Evolutionary conservation across 2,113 vertebrate genomes (phyloP), one percentile per base, ranked within the genome.

Genomic region (Lepus timidus): DNA sequence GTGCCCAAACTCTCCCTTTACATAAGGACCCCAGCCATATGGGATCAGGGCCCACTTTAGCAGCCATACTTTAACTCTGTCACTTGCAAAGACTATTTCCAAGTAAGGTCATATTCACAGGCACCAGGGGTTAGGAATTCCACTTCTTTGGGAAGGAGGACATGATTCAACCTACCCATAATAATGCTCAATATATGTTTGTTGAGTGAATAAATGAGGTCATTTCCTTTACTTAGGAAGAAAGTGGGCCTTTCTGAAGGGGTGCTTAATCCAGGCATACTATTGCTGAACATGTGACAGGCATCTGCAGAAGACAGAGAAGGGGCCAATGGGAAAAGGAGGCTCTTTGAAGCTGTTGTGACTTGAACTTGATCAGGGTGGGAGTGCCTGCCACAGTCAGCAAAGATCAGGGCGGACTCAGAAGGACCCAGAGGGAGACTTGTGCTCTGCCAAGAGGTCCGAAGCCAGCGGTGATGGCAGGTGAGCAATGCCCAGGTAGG

Each of bases 51-150:
- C 17, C 31, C 23, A 78, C 31, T 17, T 33, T 58, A 64, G 44
- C 74, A 33, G 75, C 49, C 19, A 91, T 36, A 55, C 90, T 90
- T 92, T 93, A 93, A 85, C 17, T 84, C 65, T 14, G 55, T 68
- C 23, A 80, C 75, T 39, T 87, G 39, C 36, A 68, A 87, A 89
- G 44, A 71, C 55, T 82, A 52, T 85, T 91, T 90, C 93, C 64
- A 89, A 86, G 90, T 71, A 70, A 93, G 39, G 23, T 70, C 29
- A 55, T 36, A 64, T 49, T 91, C 29, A 64, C 14, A 85, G 25
- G 49, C 84, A 79, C 52, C 19, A 6, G 55, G 78, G n/a, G 14
- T 58, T 83, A 74, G 14, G 36, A 87, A 31, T 55, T 88, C 58
- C 78, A 83, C 49, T 80, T 84, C 8, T 39, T 74, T 84, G 16